These are phyloP conservation scores for Leptodactylus fallax DNA, from an alignment of 2,797 vertebrate genomes.

Conservation along the genomic window DNA sequence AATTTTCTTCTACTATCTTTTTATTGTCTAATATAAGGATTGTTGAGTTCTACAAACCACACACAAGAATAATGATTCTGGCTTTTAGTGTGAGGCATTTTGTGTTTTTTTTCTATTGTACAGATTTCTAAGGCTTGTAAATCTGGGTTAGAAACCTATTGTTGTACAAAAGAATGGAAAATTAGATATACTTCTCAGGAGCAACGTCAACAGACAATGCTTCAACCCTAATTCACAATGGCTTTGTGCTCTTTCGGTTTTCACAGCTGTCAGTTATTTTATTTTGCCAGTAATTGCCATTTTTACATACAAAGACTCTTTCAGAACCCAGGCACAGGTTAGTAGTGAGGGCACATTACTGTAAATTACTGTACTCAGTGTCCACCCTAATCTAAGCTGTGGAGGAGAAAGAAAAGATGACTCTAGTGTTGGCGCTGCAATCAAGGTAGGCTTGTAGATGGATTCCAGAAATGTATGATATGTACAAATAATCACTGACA, in stretches of 20 bases:
- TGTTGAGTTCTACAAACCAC: neutral
- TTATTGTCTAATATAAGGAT: too few relatives aligned
- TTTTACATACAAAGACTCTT: neutral
- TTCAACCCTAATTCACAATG: neutral
- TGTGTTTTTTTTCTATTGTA: neutral
- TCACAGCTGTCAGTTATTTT: too few relatives aligned
- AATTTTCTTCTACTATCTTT: too few relatives aligned
- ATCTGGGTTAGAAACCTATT: neutral
- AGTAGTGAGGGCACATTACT: neutral
- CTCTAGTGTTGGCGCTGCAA: too few relatives aligned
- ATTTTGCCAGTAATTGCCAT: neutral
- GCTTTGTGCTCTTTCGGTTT: neutral
- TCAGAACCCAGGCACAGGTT: neutral
- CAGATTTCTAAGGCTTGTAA: neutral
- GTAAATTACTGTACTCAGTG: neutral
- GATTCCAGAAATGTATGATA: too few relatives aligned
- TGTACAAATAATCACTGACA: too few relatives aligned
- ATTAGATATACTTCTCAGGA: neutral
- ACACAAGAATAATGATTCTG: neutral
- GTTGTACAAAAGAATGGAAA: neutral
- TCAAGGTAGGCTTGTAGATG: too few relatives aligned
- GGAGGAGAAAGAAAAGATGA: too few relatives aligned
- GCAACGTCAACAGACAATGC: neutral
- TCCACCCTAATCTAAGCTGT: neutral
- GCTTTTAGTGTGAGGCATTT: neutral